Base-by-base conservation (phyloP, 2,113 vertebrate genomes). In the Neolamprologus kungweensis region DNA sequence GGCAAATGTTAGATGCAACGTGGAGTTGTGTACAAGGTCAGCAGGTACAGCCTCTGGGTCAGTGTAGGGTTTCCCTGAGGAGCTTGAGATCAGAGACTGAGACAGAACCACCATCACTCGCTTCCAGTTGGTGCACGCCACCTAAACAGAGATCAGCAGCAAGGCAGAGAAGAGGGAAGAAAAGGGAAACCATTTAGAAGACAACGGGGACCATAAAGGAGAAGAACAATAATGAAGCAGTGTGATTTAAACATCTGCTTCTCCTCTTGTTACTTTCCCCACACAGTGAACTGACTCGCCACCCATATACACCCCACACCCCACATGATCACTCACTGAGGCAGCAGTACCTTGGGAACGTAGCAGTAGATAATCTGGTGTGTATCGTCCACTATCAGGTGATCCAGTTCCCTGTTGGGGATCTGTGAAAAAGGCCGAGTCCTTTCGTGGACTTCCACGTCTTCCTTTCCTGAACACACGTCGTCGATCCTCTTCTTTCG, bases 101-200 rank as follows among this genome's bases (percentile, higher is more conserved):
- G 97, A 97, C 7, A 99, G 97, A 82, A 99, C 97, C 96, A 98
- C 98, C 87, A 99, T 97, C 53, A 99, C 97, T 14, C 97, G 94
- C 88, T 99, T 99, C 98, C 98, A 99, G 96, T 98, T 98, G 55
- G 98, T 98, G 95, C 98, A 99, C n/a, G 97, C 98, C 0, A 97
- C 98, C 93, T 99, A 97, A 37, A 97, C 4, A 7, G 23, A 85
- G 45, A 83, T 51, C 9, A 79, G 58, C 5, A 11, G 73, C 26
- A 9, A 1, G 7, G 35, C 13, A 16, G 9, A 65, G 50, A 35
- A 68, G 14, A 51, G 21, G 17, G 51, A 33, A 14, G 35, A 60
- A 19, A 55, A 31, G 9, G 57, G 7, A 28, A 51, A 23, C 5
- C 5, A 17, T 28, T 63, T 54, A 73, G 9, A 55, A 79, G 17